These are phyloP conservation scores for Hystrix brachyura DNA, from an alignment of 2,113 vertebrate species.

Conservation along the genomic window DNA sequence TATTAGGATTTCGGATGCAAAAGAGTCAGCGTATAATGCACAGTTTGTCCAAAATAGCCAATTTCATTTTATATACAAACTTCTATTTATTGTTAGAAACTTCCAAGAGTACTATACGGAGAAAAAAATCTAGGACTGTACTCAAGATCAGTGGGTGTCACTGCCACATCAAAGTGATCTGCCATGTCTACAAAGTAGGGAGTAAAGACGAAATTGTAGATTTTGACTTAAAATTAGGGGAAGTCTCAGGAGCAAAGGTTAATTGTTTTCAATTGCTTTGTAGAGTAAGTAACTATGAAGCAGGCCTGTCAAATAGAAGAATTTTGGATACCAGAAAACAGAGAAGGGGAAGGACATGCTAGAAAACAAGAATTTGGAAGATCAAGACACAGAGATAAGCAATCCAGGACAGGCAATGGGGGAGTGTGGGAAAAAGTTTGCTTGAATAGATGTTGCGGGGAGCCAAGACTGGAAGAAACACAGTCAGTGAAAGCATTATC, in stretches of 20 bases:
- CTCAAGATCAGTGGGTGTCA: neutral
- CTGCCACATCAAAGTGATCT: neutral
- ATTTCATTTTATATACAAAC: neutral
- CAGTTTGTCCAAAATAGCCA: neutral
- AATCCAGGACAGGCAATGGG: neutral
- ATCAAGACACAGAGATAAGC: neutral
- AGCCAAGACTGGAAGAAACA: neutral
- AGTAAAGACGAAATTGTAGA: neutral
- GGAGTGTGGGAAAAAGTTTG: neutral
- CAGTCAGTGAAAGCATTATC: neutral
- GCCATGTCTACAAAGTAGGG: neutral
- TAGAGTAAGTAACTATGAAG: neutral
- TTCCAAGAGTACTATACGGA: neutral
- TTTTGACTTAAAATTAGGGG: neutral
- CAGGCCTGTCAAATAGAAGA: neutral
- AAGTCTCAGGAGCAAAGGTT: neutral
- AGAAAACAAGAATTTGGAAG: neutral
- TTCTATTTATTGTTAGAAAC: neutral
- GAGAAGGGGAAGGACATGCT: neutral
- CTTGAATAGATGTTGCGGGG: neutral
- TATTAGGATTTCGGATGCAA: neutral
- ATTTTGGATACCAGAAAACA: slow-evolving; percentile 1
- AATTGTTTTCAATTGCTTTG: slow-evolving; percentile 28
- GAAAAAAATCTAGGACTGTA: neutral
- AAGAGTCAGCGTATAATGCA: neutral